Conservation (phyloP, 2,888 invertebrate species). For the Oscheius sp. region DNA sequence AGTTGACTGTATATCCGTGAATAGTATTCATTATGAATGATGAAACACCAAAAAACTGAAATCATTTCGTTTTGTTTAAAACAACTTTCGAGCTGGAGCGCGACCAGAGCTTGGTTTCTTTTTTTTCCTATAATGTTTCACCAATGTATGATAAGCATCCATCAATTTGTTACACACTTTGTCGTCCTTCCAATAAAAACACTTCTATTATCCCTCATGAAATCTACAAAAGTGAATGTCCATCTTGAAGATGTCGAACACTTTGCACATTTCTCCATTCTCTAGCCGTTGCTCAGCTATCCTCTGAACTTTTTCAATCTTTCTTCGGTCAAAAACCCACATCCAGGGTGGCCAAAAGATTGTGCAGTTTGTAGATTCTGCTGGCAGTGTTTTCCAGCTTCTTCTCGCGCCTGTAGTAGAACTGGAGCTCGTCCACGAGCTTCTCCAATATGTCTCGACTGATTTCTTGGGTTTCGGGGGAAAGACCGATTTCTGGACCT, state of each 20-base stretch:
- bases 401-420: conserved; percentile 8
- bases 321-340: conserved; percentile 1
- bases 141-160: too few relatives aligned
- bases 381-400: neutral
- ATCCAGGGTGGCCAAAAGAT: neutral
- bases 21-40: too few relatives aligned
- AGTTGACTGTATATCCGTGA: too few relatives aligned
- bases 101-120: too few relatives aligned
- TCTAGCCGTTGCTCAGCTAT: neutral
- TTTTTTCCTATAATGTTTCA: too few relatives aligned
- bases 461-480: neutral
- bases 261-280: neutral
- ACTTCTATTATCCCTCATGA: neutral
- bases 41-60: too few relatives aligned
- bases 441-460: neutral
- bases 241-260: conserved; percentile 4
- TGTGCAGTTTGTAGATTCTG: neutral
- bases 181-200: too few relatives aligned
- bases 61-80: too few relatives aligned
- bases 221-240: conserved; percentile 1
- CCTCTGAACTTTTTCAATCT: neutral
- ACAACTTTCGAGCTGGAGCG: too few relatives aligned
- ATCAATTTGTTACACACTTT: too few relatives aligned
- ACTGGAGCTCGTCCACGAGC: neutral
- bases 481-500: neutral